A percentile compares a stretch with the other conserved stretches of the same genome.
phyloP scores from a whole-genome alignment of 64 coral and sea anemone species.

The Hydrozoanthus tunicans region DNA sequence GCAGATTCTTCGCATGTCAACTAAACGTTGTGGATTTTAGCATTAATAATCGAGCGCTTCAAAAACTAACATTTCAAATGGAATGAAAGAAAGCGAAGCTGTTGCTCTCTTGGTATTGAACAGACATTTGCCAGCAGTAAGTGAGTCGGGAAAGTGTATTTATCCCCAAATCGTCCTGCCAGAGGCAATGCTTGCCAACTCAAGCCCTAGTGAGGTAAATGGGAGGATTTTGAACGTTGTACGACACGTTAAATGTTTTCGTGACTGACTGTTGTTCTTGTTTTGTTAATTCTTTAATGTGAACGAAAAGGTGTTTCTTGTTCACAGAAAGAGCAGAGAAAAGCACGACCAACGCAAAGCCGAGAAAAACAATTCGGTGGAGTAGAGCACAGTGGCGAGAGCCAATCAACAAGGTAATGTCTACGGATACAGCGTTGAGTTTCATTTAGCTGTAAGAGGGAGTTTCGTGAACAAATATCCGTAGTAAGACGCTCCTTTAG shows the following conservation, averaged over 20 bases:
- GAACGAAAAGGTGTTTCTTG: conserved; percentile 17
- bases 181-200: background rate
- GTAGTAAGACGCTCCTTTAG: conserved; percentile 1
- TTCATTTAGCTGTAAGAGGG: background rate
- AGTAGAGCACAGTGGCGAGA: background rate
- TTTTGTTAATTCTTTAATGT: conserved; percentile 44
- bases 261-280: conserved; percentile 8
- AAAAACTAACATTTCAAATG: background rate
- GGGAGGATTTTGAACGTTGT: background rate
- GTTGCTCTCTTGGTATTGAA: background rate
- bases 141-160: background rate
- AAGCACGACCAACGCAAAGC: conserved; percentile 1
- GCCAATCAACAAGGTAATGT: conserved; percentile 2
- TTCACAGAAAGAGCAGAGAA: conserved; percentile 21
- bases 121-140: background rate
- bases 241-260: background rate
- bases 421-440: background rate
- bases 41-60: background rate
- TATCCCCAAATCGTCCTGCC: background rate
- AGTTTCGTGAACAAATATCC: conserved; percentile 23
- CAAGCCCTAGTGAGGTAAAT: background rate
- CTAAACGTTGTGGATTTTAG: background rate
- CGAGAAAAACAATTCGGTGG: background rate
- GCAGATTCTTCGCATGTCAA: background rate
- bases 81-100: conserved; percentile 10